These are phyloP conservation scores for Danio rerio DNA, from an alignment of 2,113 vertebrate genomes.

Conservation along the genomic window DNA sequence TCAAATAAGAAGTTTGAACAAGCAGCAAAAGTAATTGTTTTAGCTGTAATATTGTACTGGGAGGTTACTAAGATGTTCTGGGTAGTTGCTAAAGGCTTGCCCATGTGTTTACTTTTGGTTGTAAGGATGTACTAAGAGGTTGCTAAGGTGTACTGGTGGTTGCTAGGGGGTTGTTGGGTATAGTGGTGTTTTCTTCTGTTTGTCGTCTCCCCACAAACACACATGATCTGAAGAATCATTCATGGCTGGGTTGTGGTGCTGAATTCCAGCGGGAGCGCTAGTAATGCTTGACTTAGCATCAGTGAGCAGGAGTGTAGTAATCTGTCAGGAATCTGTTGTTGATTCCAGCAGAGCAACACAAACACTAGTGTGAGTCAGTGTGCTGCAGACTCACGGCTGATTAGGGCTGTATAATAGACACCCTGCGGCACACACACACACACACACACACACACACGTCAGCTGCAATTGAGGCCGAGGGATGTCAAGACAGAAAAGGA, in stretches of 20 bases:
- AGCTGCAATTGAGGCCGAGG: conserved; percentile 37
- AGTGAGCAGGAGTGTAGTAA: not conserved
- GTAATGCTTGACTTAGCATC: not conserved
- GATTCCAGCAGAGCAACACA: not conserved
- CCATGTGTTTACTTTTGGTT: no score
- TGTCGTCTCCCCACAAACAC: not conserved
- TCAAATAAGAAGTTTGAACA: no score
- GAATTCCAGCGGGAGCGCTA: not conserved
- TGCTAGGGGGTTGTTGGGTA: not conserved
- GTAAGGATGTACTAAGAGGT: no score
- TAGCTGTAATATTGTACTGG: no score
- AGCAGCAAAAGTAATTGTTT: no score
- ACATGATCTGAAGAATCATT: not conserved
- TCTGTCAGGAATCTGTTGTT: not conserved
- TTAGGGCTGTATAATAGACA: conserved; percentile 43
- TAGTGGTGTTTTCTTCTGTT: not conserved
- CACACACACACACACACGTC: conserved; percentile 22
- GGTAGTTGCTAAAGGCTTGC: no score
- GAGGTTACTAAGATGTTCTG: no score
- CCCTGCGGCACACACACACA: conserved; percentile 17
- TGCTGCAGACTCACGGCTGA: conserved; percentile 27
- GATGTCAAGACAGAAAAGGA: conserved; percentile 3
- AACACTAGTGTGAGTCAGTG: conserved; percentile 25
- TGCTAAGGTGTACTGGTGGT: not conserved
- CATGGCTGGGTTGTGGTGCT: not conserved